phyloP scores from a whole-genome alignment of 1,140 invertebrate genomes.

The Drosophila santomea region DNA sequence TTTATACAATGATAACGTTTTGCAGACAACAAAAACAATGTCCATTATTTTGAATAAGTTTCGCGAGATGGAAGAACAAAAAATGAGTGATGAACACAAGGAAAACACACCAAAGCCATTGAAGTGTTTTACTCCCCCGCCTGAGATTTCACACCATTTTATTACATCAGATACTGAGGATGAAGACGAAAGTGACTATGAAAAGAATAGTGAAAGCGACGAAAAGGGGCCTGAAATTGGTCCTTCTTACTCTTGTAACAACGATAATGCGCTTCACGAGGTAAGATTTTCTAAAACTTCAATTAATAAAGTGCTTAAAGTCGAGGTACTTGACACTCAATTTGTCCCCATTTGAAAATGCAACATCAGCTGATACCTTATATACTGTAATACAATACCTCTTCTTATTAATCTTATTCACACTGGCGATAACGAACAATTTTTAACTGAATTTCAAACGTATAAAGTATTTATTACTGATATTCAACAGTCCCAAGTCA shows the following conservation, averaged over 20 bases:
- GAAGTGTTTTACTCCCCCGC: slow-evolving; percentile 95
- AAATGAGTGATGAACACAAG: slow-evolving; percentile 86
- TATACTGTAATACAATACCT: too few relatives aligned
- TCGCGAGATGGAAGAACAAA: slow-evolving; percentile 93
- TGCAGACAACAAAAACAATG: slow-evolving; percentile 90
- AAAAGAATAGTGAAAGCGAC: slow-evolving; percentile 58
- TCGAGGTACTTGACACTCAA: too few relatives aligned
- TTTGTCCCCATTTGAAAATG: too few relatives aligned
- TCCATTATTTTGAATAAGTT: slow-evolving; percentile 94
- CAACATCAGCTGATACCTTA: too few relatives aligned
- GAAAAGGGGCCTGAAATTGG: slow-evolving; percentile 27
- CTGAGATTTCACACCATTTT: slow-evolving; percentile 88
- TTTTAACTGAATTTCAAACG: too few relatives aligned
- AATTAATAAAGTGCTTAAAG: neutral
- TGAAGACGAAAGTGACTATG: slow-evolving; percentile 81
- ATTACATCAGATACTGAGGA: slow-evolving; percentile 87
- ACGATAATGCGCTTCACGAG: slow-evolving; percentile 60
- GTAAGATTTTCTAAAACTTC: slow-evolving; percentile 22
- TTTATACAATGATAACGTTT: slow-evolving; percentile 84
- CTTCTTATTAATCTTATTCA: too few relatives aligned
- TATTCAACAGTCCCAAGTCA: too few relatives aligned
- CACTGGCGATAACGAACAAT: too few relatives aligned
- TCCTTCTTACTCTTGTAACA: neutral
- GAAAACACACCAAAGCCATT: slow-evolving; percentile 89
- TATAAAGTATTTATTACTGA: too few relatives aligned